phyloP scores from a whole-genome alignment of 2,888 invertebrate genomes.

The Scaptomyza parva region DNA sequence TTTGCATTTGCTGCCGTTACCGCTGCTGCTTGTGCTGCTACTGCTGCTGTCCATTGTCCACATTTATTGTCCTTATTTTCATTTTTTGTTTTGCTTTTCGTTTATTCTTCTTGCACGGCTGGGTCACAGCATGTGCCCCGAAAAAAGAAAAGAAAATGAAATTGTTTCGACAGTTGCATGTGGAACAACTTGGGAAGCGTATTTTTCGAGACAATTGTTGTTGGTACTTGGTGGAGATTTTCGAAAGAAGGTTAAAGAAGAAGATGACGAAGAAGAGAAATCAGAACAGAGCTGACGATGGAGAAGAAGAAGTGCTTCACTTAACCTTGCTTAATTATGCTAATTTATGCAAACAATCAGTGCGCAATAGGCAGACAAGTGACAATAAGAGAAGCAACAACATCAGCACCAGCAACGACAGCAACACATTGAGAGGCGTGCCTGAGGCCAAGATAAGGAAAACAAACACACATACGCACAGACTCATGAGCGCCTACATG shows the following conservation, averaged over 20 bases:
- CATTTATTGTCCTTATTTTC: constrained; percentile 7
- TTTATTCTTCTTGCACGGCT: constrained; percentile 48
- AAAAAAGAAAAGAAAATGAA: constrained; percentile 50
- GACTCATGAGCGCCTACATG: constrained; percentile 47
- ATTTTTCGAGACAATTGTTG: constrained; percentile 45
- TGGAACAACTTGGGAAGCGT: constrained; percentile 6
- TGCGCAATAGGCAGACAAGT: constrained; percentile 75
- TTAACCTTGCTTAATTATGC: constrained; percentile 74
- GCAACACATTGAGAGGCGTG: constrained; percentile 51
- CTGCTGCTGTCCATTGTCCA: constrained; percentile 9
- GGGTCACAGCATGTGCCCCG: constrained; percentile 40
- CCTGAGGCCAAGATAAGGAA: constrained; percentile 57
- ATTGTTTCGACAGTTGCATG: constrained; percentile 47
- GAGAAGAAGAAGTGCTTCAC: constrained; percentile 13
- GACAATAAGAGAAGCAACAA: constrained; percentile 52
- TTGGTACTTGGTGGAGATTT: constrained; percentile 28
- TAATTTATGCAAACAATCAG: constrained; percentile 80
- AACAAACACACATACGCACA: constrained; percentile 32
- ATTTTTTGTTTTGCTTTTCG: neutral
- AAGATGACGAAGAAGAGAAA: neutral
- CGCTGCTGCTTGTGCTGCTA: neutral
- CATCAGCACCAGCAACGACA: constrained; percentile 27
- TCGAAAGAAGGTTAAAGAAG: neutral
- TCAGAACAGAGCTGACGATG: neutral
- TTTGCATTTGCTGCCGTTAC: constrained; percentile 51